phyloP scores from a whole-genome alignment of 2,888 invertebrate genomes.

The Chironomus riparius region DNA sequence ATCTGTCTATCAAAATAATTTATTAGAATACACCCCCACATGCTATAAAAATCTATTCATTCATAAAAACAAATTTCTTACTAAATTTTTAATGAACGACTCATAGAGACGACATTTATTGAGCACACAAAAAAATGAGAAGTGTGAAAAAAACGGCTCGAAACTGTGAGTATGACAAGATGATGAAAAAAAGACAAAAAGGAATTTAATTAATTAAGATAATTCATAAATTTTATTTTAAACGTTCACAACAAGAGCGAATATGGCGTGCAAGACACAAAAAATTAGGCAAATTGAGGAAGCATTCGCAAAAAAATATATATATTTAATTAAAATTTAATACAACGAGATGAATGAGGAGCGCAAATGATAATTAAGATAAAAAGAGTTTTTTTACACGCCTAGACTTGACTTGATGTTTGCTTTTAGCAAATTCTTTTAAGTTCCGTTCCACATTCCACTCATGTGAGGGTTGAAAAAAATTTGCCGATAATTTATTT shows the following conservation, averaged over 20 bases:
- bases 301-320: background rate
- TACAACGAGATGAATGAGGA: background rate
- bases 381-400: too few species aligned
- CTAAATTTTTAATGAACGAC: too few species aligned
- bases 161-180: background rate
- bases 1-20: too few species aligned
- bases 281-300: background rate
- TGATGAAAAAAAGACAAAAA: background rate
- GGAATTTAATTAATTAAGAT: constrained; percentile 10
- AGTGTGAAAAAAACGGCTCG: too few species aligned
- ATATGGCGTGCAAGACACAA: background rate
- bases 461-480: background rate
- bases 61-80: too few species aligned
- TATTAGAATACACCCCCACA: too few species aligned
- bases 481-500: background rate
- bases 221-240: background rate
- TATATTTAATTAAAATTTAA: background rate
- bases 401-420: too few species aligned
- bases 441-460: too few species aligned
- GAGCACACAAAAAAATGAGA: too few species aligned
- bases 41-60: too few species aligned
- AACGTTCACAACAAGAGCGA: background rate
- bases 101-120: too few species aligned
- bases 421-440: too few species aligned
- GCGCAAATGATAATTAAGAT: background rate